These are phyloP conservation scores for Campoletis raptor DNA, from an alignment of 2,888 invertebrate genomes.

Conservation along the genomic window DNA sequence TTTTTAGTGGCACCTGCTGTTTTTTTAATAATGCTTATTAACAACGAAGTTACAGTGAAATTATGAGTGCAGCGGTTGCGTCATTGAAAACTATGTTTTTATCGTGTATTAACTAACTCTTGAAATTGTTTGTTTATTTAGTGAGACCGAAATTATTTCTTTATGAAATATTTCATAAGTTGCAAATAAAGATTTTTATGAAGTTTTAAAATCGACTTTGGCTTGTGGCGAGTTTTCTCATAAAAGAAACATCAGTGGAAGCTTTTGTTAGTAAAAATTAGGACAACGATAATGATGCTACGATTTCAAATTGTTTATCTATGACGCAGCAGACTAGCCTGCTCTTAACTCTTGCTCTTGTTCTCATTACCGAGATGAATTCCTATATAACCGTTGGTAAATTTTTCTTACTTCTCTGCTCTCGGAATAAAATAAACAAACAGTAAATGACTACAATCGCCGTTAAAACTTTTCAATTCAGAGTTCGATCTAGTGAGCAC, in stretches of 20 bases:
- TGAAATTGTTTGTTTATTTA: not conserved
- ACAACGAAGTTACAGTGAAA: constrained; percentile 12
- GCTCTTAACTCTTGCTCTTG: not conserved
- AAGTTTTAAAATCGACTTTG: not conserved
- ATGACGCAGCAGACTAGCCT: not conserved
- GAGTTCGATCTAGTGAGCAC: not conserved
- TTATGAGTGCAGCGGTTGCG: not conserved
- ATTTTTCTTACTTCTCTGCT: not conserved
- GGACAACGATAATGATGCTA: not conserved
- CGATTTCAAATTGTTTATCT: not conserved
- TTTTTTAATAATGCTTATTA: constrained; percentile 35
- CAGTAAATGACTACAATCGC: not conserved
- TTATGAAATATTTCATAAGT: not conserved
- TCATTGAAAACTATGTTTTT: constrained; percentile 14
- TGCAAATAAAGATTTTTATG: not conserved
- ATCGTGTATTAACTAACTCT: not conserved
- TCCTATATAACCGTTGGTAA: too few species aligned
- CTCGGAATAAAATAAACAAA: not conserved
- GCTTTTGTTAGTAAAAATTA: not conserved
- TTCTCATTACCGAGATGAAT: not conserved
- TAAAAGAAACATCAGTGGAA: not conserved
- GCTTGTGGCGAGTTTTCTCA: not conserved
- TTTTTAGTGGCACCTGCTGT: not conserved
- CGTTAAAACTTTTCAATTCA: not conserved
- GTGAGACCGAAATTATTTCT: not conserved